These are phyloP conservation scores for Mythimna pallens DNA, from an alignment of 2,888 invertebrate species.

Conservation along the genomic window DNA sequence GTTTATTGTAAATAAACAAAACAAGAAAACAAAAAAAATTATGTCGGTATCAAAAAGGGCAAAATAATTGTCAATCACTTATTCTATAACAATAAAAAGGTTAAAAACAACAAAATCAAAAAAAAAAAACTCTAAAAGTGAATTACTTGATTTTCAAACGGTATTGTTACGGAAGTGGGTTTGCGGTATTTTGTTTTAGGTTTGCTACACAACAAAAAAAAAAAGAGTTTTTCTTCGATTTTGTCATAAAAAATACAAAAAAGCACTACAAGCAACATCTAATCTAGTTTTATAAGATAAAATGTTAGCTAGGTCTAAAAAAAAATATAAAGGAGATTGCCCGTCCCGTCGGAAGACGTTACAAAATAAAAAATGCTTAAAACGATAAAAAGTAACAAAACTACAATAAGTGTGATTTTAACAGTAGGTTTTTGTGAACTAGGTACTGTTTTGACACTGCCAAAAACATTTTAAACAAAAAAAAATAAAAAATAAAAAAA, in stretches of 20 bases:
- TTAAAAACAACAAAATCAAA: neutral
- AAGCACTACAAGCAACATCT: neutral
- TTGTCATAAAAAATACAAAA: neutral
- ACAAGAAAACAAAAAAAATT: slow-evolving; percentile 19
- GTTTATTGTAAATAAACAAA: slow-evolving; percentile 51
- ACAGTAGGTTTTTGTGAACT: slow-evolving; percentile 3
- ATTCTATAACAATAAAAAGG: neutral
- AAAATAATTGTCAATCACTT: neutral
- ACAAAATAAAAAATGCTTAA: slow-evolving; percentile 1
- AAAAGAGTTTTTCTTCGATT: neutral
- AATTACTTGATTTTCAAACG: neutral
- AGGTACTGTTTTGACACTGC: neutral
- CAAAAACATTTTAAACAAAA: neutral
- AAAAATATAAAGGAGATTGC: neutral
- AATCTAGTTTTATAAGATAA: neutral
- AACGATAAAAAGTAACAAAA: slow-evolving; percentile 10
- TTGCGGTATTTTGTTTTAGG: no score
- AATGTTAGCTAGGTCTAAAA: neutral
- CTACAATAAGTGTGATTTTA: neutral
- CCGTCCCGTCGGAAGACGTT: slow-evolving; percentile 41
- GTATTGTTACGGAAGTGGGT: no score
- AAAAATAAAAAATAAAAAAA: slow-evolving; percentile 9
- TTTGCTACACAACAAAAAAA: neutral
- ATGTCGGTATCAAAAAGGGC: neutral
- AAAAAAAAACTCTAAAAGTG: neutral